A percentile compares a stretch with the other conserved stretches of the same genome.
Conservation (phyloP, 1,140 invertebrate genomes). For the Brachionus paranguensis region DNA sequence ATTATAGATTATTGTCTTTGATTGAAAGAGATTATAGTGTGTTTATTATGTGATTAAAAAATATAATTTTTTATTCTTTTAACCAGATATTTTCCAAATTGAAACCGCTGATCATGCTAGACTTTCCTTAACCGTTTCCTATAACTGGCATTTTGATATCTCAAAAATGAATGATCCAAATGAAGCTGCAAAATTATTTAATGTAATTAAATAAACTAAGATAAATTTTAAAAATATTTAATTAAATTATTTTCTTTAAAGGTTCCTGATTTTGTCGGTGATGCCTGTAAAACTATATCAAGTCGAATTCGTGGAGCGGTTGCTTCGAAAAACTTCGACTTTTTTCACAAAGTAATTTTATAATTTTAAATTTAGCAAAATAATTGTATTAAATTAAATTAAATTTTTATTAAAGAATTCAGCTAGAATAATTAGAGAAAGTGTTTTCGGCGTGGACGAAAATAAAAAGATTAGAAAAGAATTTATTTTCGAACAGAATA, state of each 20-base stretch:
- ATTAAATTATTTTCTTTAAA: slow-evolving; percentile 45
- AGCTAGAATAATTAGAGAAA: slow-evolving; percentile 46
- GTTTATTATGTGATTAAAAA: too few relatives aligned
- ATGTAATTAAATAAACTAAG: background rate
- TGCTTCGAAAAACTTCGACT: slow-evolving; percentile 49
- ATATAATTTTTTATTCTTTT: too few relatives aligned
- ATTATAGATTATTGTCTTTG: too few relatives aligned
- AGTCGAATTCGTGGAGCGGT: slow-evolving; percentile 48
- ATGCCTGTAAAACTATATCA: slow-evolving; percentile 50
- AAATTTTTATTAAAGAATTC: slow-evolving; percentile 43
- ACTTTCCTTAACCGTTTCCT: slow-evolving; percentile 47
- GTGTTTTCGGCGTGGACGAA: slow-evolving; percentile 47
- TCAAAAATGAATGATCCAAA: slow-evolving; percentile 21
- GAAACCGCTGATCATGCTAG: slow-evolving; percentile 54
- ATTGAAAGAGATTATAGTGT: too few relatives aligned
- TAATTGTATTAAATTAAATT: background rate
- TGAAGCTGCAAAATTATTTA: slow-evolving; percentile 15
- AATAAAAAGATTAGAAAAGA: slow-evolving; percentile 40
- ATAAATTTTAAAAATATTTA: background rate
- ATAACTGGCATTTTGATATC: slow-evolving; percentile 45
- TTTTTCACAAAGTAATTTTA: slow-evolving; percentile 45
- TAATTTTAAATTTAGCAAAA: background rate
- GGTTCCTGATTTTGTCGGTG: slow-evolving; percentile 52
- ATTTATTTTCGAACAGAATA: slow-evolving; percentile 42
- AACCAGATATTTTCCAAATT: slow-evolving; percentile 44